Evolutionary conservation across 2,888 invertebrate genomes (phyloP).

Genomic region (Drosophila hawaiiensis): DNA sequence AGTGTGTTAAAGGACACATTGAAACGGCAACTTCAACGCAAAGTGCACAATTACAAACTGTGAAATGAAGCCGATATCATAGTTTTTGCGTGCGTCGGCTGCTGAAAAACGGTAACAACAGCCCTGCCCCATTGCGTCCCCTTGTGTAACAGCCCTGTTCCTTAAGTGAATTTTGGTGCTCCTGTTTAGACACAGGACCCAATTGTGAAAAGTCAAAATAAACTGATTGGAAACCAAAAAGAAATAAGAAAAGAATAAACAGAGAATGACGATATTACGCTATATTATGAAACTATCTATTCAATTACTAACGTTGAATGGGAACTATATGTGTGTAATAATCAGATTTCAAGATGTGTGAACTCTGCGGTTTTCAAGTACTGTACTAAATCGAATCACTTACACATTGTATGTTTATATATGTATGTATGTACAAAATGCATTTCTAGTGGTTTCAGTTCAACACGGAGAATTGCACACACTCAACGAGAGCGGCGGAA

Average conservation of each 20-base stretch:
- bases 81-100: conserved; percentile 67
- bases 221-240: conserved; percentile 30
- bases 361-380: conserved; percentile 27
- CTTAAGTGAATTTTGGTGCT: conserved; percentile 20
- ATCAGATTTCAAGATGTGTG: conserved; percentile 11
- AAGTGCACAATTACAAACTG: conserved; percentile 37
- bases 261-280: conserved; percentile 8
- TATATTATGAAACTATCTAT: background rate
- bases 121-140: conserved; percentile 56
- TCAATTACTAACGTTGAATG: conserved; percentile 13
- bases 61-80: conserved; percentile 60
- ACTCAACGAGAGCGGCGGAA: conserved; percentile 19
- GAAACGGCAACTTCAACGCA: conserved; percentile 44
- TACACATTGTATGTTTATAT: background rate
- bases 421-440: conserved; percentile 21
- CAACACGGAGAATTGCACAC: conserved; percentile 40
- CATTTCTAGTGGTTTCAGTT: conserved; percentile 52
- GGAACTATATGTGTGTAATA: conserved; percentile 21
- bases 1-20: conserved; percentile 44
- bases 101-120: conserved; percentile 76
- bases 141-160: conserved; percentile 74
- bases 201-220: conserved; percentile 46
- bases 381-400: conserved; percentile 26
- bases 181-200: conserved; percentile 51
- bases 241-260: conserved; percentile 17